Conservation (phyloP, 2,888 invertebrate genomes). For the Acrocera orbiculus region DNA sequence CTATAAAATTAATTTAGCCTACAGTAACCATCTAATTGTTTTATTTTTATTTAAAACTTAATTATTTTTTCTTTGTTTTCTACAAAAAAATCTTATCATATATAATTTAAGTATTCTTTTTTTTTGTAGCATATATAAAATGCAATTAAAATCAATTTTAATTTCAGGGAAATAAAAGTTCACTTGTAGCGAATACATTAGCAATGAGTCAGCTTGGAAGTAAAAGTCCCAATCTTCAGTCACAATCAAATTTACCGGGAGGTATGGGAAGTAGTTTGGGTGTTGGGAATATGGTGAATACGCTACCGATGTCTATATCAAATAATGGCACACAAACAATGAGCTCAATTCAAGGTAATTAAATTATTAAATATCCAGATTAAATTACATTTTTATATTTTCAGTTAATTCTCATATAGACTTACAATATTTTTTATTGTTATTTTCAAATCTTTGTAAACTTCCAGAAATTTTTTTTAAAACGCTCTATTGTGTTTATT, state of each 20-base stretch:
- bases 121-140: too few species aligned
- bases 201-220: conserved; percentile 58
- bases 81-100: too few species aligned
- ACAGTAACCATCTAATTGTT: too few species aligned
- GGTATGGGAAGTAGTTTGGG: conserved; percentile 63
- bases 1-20: too few species aligned
- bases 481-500: too few species aligned
- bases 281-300: conserved; percentile 41
- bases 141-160: conserved; percentile 1
- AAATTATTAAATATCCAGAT: too few species aligned
- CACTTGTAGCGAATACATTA: conserved; percentile 40
- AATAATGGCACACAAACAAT: conserved; percentile 59
- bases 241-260: conserved; percentile 66
- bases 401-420: conserved; percentile 3
- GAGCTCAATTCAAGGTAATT: conserved; percentile 54
- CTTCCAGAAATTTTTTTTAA: too few species aligned
- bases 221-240: conserved; percentile 71
- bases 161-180: conserved; percentile 23
- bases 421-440: too few species aligned
- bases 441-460: too few species aligned
- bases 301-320: conserved; percentile 54
- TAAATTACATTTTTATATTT: background rate
- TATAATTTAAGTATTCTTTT: too few species aligned
- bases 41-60: too few species aligned
- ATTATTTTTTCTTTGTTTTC: too few species aligned